Percentiles rank a stretch among this genome's conserved stretches.
Evolutionary conservation across 2,888 invertebrate genomes (phyloP).

Genomic region (Lordiphosa fenestrarum): DNA sequence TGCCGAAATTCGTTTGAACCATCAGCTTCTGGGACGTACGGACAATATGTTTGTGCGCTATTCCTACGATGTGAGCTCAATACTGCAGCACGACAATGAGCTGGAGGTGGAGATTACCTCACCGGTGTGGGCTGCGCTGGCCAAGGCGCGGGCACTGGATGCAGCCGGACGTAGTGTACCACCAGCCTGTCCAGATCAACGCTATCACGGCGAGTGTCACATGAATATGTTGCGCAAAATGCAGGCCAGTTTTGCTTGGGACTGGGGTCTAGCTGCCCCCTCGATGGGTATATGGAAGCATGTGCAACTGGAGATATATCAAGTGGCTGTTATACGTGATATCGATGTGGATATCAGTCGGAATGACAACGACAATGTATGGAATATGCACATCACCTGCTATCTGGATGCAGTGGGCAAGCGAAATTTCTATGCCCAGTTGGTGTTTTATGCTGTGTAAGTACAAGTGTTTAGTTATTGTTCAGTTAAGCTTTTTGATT

Average conservation of each 20-base stretch:
- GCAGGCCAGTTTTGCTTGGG: constrained; percentile 98
- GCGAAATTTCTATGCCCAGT: constrained; percentile 70
- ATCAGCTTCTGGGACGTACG: constrained; percentile 83
- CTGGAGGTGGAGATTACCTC: constrained; percentile 85
- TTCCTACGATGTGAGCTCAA: constrained; percentile 85
- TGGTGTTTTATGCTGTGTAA: constrained; percentile 78
- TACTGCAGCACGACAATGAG: constrained; percentile 81
- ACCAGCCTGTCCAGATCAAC: constrained; percentile 88
- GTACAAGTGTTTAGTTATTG: constrained; percentile 19
- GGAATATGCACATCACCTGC: constrained; percentile 81
- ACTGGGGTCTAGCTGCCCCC: constrained; percentile 98
- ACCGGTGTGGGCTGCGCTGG: constrained; percentile 84
- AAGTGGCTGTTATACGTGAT: constrained; percentile 84
- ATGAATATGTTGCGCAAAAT: constrained; percentile 95
- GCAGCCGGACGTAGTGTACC: constrained; percentile 80
- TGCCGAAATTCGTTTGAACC: constrained; percentile 88
- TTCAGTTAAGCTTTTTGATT: neutral
- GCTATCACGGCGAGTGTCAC: constrained; percentile 95
- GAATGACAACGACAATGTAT: constrained; percentile 74
- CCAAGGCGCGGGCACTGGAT: constrained; percentile 72
- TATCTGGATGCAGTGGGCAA: constrained; percentile 79
- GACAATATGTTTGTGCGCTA: constrained; percentile 94
- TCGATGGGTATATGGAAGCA: constrained; percentile 94
- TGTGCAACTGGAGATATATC: constrained; percentile 85
- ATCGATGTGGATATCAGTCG: constrained; percentile 80